Evolutionary conservation across 2,113 vertebrate species (phyloP).

Genomic region (Cavia aperea): DNA sequence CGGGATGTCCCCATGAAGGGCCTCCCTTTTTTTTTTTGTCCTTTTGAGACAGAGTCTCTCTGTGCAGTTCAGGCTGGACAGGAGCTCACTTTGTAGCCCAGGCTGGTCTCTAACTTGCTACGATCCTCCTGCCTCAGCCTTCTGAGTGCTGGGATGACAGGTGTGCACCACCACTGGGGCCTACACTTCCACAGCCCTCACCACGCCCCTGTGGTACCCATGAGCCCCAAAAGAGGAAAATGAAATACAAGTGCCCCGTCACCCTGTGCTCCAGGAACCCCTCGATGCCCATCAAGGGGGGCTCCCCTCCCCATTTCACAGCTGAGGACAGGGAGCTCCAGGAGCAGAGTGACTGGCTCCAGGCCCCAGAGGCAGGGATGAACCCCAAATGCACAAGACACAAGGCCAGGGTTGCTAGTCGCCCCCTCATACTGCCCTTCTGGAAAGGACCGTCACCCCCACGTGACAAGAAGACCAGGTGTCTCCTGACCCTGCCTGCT

Average conservation of each 20-base stretch:
- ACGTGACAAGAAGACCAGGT: background rate
- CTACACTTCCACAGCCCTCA: background rate
- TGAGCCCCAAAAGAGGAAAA: rapidly evolving
- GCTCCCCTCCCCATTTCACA: background rate
- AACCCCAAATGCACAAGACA: background rate
- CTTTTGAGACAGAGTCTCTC: no score
- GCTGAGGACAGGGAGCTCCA: background rate
- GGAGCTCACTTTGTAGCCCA: no score
- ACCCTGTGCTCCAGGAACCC: rapidly evolving
- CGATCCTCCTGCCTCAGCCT: no score
- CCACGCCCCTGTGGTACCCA: background rate
- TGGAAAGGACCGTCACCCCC: rapidly evolving
- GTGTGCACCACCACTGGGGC: background rate
- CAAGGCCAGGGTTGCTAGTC: background rate
- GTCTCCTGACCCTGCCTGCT: background rate
- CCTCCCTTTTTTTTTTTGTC: no score
- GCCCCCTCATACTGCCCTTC: background rate
- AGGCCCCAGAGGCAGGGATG: background rate
- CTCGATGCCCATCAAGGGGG: rapidly evolving
- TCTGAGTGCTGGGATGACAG: no score
- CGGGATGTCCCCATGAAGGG: no score
- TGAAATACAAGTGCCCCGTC: background rate
- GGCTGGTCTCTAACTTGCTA: no score
- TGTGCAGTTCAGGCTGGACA: no score
- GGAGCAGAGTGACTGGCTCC: background rate